Evolutionary conservation across 1,140 invertebrate genomes (phyloP), one percentile per base, ranked within the genome.

Genomic region (Schlechtendalia chinensis): DNA sequence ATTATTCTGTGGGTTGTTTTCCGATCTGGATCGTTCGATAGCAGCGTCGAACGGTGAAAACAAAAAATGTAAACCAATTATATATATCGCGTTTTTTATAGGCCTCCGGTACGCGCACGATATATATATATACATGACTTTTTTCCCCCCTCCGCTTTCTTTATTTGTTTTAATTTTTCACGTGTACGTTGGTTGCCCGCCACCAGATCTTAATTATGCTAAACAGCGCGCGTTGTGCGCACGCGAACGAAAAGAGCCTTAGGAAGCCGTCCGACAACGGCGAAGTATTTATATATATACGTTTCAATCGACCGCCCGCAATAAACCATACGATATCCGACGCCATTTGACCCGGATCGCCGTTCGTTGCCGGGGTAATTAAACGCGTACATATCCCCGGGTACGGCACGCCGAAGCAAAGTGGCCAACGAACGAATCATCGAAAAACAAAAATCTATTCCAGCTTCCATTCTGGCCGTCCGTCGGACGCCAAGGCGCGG

Each of bases 171-270:
- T 39, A n/a, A n/a, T n/a, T n/a, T n/a, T n/a, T n/a, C n/a, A n/a
- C n/a, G n/a, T n/a, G 22, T 14, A n/a, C 24, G 65, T 65, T 65
- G 39, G 39, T 16, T 14, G 16, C n/a, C 39, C 22, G 39, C 63
- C n/a, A 69, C 65, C 24, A 69, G 65, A 69, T 69, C 65, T 69
- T 69, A 69, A 69, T 69, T 69, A 69, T 69, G 65, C 65, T 69
- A 69, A 69, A 47, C 65, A 69, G 65, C 24, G 3, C 22, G 8
- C 22, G 65, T n/a, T 39, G 39, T 65, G 63, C 47, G 39, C n/a
- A 69, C 14, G 47, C 65, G n/a, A 69, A 39, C 16, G 24, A 69
- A 69, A 69, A 69, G 39, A n/a, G 32, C 45, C n/a, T 19, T n/a
- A 67, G 65, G 65, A 12, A n/a, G 39, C 39, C n/a, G 63, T n/a